These are phyloP conservation scores for Drosophila bifasciata DNA, from an alignment of 1,140 invertebrate species.

Conservation along the genomic window DNA sequence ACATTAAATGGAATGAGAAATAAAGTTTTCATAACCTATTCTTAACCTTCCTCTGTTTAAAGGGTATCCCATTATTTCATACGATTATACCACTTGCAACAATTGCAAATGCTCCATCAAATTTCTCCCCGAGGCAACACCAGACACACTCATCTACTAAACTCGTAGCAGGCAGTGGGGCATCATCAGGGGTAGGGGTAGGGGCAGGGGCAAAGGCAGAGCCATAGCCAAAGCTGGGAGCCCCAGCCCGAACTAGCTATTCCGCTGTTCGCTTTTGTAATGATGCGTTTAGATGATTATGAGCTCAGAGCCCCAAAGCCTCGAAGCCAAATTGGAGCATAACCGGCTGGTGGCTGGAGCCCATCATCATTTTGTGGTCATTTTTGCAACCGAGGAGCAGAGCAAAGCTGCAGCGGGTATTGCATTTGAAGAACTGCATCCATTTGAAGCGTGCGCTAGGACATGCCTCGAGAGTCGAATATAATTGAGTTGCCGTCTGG, in stretches of 20 bases:
- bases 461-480: conserved; percentile 15
- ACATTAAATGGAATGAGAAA: too few species aligned
- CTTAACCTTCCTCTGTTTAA: too few species aligned
- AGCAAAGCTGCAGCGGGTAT: neutral
- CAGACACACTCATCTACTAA: too few species aligned
- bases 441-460: conserved; percentile 17
- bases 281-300: conserved; percentile 79
- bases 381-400: conserved; percentile 39
- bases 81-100: conserved; percentile 17
- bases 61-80: too few species aligned
- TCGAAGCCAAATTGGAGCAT: conserved; percentile 60
- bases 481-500: conserved; percentile 24
- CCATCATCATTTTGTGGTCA: conserved; percentile 66
- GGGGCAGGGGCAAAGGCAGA: conserved; percentile 4
- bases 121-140: conserved; percentile 47
- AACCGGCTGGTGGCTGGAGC: too few species aligned
- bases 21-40: too few species aligned
- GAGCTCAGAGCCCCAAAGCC: conserved; percentile 39
- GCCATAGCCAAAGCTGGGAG: neutral
- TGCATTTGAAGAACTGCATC: conserved; percentile 13
- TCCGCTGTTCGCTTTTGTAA: conserved; percentile 44
- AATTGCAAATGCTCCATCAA: conserved; percentile 24
- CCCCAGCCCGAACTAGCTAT: neutral
- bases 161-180: too few species aligned
- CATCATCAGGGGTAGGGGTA: neutral